A percentile compares a stretch with the other conserved stretches of the same genome.
These are phyloP conservation scores for Tragulus kanchil DNA, from an alignment of 2,113 vertebrate genomes.

Conservation along the genomic window DNA sequence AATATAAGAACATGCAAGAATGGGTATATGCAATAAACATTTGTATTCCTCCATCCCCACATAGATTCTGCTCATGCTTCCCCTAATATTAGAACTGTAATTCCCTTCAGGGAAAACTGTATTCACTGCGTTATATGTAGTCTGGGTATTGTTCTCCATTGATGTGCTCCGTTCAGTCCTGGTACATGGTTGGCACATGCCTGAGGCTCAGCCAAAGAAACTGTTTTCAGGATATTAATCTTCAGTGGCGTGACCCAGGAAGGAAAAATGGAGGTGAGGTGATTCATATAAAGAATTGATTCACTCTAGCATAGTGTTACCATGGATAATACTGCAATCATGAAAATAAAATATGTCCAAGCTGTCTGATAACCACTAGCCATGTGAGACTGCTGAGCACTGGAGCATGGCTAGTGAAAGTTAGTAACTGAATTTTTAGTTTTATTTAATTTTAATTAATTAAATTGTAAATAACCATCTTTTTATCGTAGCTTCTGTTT, in stretches of 20 bases:
- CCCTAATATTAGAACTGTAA: background rate
- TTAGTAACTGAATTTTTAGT: background rate
- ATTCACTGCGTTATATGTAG: background rate
- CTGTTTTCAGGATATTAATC: background rate
- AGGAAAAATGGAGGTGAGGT: background rate
- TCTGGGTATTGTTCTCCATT: background rate
- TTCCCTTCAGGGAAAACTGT: slow-evolving; percentile 2
- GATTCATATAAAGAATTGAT: background rate
- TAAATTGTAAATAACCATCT: background rate
- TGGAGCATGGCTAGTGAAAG: background rate
- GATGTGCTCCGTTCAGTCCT: background rate
- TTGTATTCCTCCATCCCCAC: background rate
- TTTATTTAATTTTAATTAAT: slow-evolving; percentile 23
- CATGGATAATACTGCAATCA: background rate
- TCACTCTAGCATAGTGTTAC: background rate
- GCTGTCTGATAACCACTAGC: background rate
- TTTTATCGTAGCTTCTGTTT: background rate
- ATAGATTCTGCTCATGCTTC: background rate
- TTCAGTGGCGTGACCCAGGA: background rate
- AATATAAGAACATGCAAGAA: background rate
- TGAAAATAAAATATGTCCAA: background rate
- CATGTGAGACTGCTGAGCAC: background rate
- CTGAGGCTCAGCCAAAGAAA: background rate
- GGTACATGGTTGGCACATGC: background rate
- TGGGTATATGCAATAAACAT: background rate